phyloP scores from a whole-genome alignment of 2,797 vertebrate species.

The Pampus argenteus region DNA sequence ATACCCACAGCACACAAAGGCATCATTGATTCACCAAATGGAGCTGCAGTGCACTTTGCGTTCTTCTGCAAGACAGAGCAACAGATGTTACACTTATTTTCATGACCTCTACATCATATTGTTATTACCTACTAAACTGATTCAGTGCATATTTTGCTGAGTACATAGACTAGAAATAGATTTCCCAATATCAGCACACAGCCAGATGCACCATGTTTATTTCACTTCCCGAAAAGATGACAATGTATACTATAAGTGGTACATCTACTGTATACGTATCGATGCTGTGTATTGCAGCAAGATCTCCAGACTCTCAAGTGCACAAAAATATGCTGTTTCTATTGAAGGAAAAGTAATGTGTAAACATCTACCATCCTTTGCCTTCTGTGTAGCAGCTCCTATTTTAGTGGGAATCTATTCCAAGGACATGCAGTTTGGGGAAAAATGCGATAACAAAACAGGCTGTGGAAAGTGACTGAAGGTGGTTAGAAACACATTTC shows the following conservation, averaged over 20 bases:
- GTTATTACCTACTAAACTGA: conserved; percentile 1
- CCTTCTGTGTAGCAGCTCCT: conserved; percentile 24
- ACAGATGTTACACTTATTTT: conserved; percentile 40
- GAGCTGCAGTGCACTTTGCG: conserved; percentile 48
- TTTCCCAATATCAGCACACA: background rate
- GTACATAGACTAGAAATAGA: background rate
- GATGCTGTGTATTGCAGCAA: conserved; percentile 24
- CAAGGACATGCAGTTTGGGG: conserved; percentile 41
- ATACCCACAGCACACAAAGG: conserved; percentile 73
- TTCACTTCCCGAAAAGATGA: background rate
- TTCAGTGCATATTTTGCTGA: conserved; percentile 16
- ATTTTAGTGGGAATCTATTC: conserved; percentile 41
- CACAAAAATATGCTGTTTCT: conserved; percentile 26
- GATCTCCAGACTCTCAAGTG: conserved; percentile 24
- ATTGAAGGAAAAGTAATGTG: conserved; percentile 35
- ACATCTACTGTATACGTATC: background rate
- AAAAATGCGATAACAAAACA: conserved; percentile 47
- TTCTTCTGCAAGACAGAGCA: conserved; percentile 33
- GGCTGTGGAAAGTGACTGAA: conserved; percentile 11
- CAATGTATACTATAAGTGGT: background rate
- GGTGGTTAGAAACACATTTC: conserved; percentile 15
- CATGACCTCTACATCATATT: conserved; percentile 1
- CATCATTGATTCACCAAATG: conserved; percentile 72
- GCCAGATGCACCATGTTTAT: background rate
- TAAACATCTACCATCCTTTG: conserved; percentile 43